Percentiles rank a stretch among this genome's conserved stretches.
phyloP scores from a whole-genome alignment of 1,140 invertebrate genomes.

The Zelostemma sp. region DNA sequence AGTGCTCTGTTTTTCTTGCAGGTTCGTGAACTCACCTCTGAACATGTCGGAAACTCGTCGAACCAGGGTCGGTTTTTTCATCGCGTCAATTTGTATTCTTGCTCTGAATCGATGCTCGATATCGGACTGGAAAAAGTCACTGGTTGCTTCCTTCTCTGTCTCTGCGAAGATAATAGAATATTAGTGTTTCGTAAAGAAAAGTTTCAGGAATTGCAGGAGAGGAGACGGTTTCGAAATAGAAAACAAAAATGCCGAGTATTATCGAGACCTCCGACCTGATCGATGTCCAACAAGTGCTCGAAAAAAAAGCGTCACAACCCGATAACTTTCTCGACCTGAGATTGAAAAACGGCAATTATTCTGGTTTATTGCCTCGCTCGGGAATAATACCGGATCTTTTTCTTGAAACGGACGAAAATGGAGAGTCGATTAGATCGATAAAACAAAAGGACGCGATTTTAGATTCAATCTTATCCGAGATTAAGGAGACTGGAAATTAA shows the following conservation, averaged over 20 bases:
- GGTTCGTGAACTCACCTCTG: slow-evolving; percentile 58
- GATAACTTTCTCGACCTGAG: slow-evolving; percentile 47
- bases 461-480: too few relatives aligned
- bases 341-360: slow-evolving; percentile 27
- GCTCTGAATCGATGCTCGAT: slow-evolving; percentile 33
- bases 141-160: too few relatives aligned
- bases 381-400: too few relatives aligned
- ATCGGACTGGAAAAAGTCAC: too few relatives aligned
- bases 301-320: slow-evolving; percentile 28
- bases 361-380: too few relatives aligned
- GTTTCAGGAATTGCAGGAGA: background rate
- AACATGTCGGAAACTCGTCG: slow-evolving; percentile 62
- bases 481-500: too few relatives aligned
- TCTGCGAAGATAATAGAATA: too few relatives aligned
- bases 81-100: slow-evolving; percentile 33
- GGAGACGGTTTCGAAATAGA: slow-evolving; percentile 18
- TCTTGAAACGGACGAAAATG: too few relatives aligned
- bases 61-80: slow-evolving; percentile 56
- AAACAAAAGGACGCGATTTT: too few relatives aligned
- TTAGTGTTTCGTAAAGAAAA: background rate
- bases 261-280: slow-evolving; percentile 46
- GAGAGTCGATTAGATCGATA: too few relatives aligned
- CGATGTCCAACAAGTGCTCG: slow-evolving; percentile 42
- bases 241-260: slow-evolving; percentile 25
- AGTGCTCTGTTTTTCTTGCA: too few relatives aligned